Conservation (phyloP, 2,113 vertebrate genomes). For the Vireo altiloquus region DNA sequence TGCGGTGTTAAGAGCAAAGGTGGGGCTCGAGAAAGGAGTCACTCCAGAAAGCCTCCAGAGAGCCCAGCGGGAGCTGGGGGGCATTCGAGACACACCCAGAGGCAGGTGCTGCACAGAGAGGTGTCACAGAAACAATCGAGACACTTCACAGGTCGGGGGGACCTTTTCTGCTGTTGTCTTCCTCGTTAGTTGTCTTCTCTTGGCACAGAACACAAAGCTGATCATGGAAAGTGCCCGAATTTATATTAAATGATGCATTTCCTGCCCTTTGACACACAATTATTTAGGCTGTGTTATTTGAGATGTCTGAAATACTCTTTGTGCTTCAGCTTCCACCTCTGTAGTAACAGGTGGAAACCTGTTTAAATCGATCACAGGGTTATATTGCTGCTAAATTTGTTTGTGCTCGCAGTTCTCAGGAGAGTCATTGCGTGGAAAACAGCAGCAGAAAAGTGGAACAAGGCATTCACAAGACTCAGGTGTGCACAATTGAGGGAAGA, state of each 20-base stretch:
- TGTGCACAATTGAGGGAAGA: neutral
- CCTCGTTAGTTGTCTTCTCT: neutral
- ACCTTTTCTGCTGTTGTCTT: neutral
- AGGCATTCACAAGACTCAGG: neutral
- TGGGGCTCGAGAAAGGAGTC: neutral
- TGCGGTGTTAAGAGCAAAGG: neutral
- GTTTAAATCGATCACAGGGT: neutral
- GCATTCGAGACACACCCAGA: neutral
- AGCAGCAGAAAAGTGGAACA: neutral
- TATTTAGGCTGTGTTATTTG: neutral
- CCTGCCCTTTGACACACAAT: neutral
- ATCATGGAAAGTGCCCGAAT: neutral
- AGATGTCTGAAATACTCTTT: neutral
- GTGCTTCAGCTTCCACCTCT: neutral
- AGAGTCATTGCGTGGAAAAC: neutral
- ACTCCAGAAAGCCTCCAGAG: neutral
- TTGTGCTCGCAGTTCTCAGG: neutral
- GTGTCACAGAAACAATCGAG: neutral
- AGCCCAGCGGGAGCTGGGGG: neutral
- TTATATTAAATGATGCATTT: neutral
- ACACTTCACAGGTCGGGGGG: neutral
- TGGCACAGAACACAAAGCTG: neutral
- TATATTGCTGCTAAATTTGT: neutral
- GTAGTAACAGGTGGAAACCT: neutral
- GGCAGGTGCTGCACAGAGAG: neutral